Conservation (phyloP, 2,888 invertebrate species). For the Amphimallon solstitiale region DNA sequence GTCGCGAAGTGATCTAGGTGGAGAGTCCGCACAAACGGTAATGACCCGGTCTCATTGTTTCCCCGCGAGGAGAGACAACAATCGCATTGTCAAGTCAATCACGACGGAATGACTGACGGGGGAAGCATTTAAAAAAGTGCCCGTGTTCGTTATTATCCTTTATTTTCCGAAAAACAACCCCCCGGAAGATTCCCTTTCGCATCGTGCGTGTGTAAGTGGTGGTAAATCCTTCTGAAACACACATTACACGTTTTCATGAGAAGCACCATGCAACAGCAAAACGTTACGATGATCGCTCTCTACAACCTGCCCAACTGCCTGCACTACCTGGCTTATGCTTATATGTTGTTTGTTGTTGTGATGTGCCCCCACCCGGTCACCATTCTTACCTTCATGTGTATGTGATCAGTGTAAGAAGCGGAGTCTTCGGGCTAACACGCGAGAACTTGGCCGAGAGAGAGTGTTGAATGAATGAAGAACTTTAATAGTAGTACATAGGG, state of each 20-base stretch:
- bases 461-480: constrained; percentile 37
- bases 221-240: no score
- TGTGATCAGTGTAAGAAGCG: constrained; percentile 64
- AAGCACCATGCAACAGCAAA: constrained; percentile 27
- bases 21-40: constrained; percentile 49
- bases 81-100: constrained; percentile 62
- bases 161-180: constrained; percentile 32
- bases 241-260: no score
- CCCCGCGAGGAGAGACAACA: constrained; percentile 52
- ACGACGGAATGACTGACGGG: constrained; percentile 41
- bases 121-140: constrained; percentile 41
- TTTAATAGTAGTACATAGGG: constrained; percentile 29
- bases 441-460: constrained; percentile 44
- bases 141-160: constrained; percentile 29
- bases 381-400: constrained; percentile 63
- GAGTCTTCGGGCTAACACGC: constrained; percentile 63
- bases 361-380: constrained; percentile 58
- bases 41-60: constrained; percentile 59
- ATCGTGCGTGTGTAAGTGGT: no score
- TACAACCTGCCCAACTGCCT: constrained; percentile 56
- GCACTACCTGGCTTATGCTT: constrained; percentile 58
- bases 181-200: no score
- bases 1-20: constrained; percentile 46
- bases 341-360: constrained; percentile 51
- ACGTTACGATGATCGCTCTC: constrained; percentile 36